Conservation (phyloP, 2,888 invertebrate genomes). For the Netelia inedita region DNA sequence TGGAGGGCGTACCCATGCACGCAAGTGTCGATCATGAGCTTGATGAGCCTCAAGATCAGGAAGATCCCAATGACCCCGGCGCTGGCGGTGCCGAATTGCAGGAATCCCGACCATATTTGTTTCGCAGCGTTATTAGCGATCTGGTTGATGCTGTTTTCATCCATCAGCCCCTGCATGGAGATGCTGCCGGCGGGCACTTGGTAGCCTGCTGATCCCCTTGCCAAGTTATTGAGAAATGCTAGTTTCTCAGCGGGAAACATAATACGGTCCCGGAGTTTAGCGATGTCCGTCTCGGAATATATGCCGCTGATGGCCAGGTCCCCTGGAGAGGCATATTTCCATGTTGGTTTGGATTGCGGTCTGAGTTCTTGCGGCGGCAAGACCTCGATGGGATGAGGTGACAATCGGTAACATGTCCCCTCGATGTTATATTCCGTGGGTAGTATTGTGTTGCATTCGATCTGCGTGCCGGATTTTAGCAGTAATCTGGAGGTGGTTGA, state of each 20-base stretch:
- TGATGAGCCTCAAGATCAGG: not conserved
- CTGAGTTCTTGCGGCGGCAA: not conserved
- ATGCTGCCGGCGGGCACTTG: not conserved
- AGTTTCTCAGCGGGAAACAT: conserved; percentile 57
- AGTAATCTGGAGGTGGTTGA: conserved; percentile 72
- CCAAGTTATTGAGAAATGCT: conserved; percentile 49
- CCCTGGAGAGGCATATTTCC: not conserved
- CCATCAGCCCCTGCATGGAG: conserved; percentile 22
- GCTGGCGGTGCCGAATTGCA: not conserved
- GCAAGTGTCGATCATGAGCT: not conserved
- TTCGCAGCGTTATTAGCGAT: conserved; percentile 25
- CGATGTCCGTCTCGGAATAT: conserved; percentile 44
- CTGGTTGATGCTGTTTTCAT: conserved; percentile 42
- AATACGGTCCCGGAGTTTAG: conserved; percentile 46
- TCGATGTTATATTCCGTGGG: conserved; percentile 67
- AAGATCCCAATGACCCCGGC: not conserved
- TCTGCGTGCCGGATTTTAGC: conserved; percentile 63
- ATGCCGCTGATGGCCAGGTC: conserved; percentile 55
- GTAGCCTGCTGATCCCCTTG: conserved; percentile 21
- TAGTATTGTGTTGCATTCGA: conserved; percentile 65
- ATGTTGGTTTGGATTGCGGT: not conserved
- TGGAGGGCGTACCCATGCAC: not conserved
- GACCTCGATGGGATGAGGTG: conserved; percentile 1
- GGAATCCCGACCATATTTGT: not conserved
- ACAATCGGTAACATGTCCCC: conserved; percentile 59